A percentile compares a stretch with the other conserved stretches of the same genome.
Conservation (phyloP, 2,888 invertebrate genomes). For the Barypeithes pellucidus region DNA sequence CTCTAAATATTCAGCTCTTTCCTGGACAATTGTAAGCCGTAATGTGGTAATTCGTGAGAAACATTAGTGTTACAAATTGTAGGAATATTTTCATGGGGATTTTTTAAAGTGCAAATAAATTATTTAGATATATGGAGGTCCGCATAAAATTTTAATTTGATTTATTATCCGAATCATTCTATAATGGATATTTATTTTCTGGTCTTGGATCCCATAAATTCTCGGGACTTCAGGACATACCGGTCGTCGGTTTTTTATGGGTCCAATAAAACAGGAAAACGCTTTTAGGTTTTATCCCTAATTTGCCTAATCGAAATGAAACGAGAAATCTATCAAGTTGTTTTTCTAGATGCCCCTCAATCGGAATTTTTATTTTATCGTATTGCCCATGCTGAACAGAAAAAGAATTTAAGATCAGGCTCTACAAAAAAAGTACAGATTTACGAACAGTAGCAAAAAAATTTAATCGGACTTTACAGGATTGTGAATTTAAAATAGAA, state of each 20-base stretch:
- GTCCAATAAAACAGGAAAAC: not conserved
- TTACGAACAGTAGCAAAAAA: no score
- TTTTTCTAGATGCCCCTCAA: not conserved
- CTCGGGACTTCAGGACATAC: not conserved
- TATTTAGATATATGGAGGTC: not conserved
- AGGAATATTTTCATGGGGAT: no score
- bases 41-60: no score
- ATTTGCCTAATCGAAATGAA: conserved; percentile 10
- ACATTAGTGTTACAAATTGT: no score
- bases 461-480: no score
- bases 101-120: no score
- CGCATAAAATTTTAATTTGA: not conserved
- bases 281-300: conserved; percentile 4
- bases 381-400: no score
- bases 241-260: conserved; percentile 11
- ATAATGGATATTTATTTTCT: conserved; percentile 12
- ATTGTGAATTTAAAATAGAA: no score
- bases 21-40: no score
- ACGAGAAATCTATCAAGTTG: not conserved
- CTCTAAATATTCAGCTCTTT: no score
- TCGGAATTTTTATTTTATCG: not conserved
- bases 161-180: not conserved
- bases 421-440: no score
- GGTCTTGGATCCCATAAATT: not conserved
- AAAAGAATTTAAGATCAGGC: no score